These are phyloP conservation scores for Lasioglossum morio DNA, from an alignment of 2,888 invertebrate species.

Conservation along the genomic window DNA sequence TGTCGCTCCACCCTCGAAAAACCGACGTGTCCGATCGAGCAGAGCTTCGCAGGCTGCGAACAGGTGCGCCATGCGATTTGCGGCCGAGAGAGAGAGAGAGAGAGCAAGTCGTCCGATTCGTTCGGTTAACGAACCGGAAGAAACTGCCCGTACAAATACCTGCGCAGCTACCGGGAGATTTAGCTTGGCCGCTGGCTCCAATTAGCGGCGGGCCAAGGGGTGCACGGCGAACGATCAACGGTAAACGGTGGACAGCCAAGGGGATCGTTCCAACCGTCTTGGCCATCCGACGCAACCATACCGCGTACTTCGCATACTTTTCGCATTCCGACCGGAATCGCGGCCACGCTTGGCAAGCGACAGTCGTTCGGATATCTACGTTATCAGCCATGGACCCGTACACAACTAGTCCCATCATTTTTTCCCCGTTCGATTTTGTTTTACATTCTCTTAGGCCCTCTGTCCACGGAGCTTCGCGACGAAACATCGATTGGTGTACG, in stretches of 20 bases:
- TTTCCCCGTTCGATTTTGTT: too few relatives aligned
- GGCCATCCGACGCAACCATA: not conserved
- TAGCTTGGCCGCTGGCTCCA: not conserved
- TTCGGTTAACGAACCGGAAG: slow-evolving; percentile 51
- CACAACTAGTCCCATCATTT: not conserved
- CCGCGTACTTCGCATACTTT: slow-evolving; percentile 5
- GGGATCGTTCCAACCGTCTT: slow-evolving; percentile 8
- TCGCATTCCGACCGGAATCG: not conserved
- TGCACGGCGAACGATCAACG: not conserved
- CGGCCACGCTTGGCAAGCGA: not conserved
- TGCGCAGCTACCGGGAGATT: not conserved
- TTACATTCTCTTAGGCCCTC: too few relatives aligned
- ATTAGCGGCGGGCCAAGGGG: slow-evolving; percentile 8
- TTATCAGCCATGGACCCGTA: not conserved
- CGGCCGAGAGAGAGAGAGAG: slow-evolving; percentile 42
- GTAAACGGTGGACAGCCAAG: not conserved
- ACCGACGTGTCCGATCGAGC: slow-evolving; percentile 45
- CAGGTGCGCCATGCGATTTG: slow-evolving; percentile 61
- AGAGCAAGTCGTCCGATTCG: slow-evolving; percentile 42
- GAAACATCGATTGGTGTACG: too few relatives aligned
- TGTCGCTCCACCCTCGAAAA: slow-evolving; percentile 69
- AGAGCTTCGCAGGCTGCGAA: slow-evolving; percentile 23
- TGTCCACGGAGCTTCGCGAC: too few relatives aligned
- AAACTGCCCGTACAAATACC: not conserved
- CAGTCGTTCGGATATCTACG: not conserved